A percentile compares a stretch with the other conserved stretches of the same genome.
phyloP scores from a whole-genome alignment of 2,113 vertebrate genomes.

The Thalassarche chlororhynchos region DNA sequence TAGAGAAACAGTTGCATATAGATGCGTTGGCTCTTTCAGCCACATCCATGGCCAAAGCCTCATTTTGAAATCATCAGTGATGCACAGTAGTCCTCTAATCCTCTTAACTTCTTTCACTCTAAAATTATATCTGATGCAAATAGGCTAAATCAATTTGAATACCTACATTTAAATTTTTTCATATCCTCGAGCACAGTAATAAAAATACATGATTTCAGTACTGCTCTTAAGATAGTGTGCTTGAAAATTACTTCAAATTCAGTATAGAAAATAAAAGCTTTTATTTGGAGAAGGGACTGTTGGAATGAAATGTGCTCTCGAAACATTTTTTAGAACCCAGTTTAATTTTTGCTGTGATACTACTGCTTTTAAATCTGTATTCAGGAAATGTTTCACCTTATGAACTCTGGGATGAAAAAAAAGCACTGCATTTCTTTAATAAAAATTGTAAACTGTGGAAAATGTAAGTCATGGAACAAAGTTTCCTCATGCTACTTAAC shows the following conservation, averaged over 20 bases:
- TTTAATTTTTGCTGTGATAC: not conserved
- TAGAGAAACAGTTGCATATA: not conserved
- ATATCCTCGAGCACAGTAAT: not conserved
- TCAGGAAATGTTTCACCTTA: not conserved
- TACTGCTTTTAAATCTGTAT: not conserved
- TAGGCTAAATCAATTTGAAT: not conserved
- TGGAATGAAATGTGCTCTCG: not conserved
- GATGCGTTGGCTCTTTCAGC: not conserved
- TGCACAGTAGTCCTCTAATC: not conserved
- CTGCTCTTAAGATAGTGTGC: not conserved
- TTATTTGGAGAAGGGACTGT: not conserved
- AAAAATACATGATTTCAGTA: not conserved
- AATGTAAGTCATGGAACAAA: not conserved
- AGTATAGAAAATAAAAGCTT: not conserved
- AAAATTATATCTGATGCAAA: conserved; percentile 9
- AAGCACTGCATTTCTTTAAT: not conserved
- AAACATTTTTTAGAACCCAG: not conserved
- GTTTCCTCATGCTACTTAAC: not conserved
- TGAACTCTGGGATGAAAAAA: not conserved
- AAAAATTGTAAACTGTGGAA: not conserved
- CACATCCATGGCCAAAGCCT: not conserved
- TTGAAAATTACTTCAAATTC: not conserved
- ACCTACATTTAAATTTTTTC: not conserved
- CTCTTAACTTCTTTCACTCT: not conserved
- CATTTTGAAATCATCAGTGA: not conserved